Base-by-base conservation (phyloP, 2,797 vertebrate genomes). In the Miichthys miiuy region DNA sequence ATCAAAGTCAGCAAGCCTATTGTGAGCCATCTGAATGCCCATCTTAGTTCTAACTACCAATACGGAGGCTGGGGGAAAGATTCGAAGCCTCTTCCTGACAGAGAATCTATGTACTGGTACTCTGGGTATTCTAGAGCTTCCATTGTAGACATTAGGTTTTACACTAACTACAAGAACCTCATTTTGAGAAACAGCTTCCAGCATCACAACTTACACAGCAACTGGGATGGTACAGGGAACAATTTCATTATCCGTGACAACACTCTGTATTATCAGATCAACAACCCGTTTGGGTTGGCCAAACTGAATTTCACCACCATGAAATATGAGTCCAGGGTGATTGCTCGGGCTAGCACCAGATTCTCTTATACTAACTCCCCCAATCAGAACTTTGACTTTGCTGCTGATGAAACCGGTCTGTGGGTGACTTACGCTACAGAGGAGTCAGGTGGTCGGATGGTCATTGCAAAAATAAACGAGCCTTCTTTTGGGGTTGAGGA, bases 61-160 rank as follows among this genome's bases (percentile, higher is more conserved):
- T 94, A 71, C 57, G 94, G 94, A 68, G 91, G 91, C n/a, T 95
- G 94, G 94, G 94, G 94, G 2, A 95, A 94, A 92, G 94, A 95
- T 65, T 93, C 91, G 12, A 92, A 93, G 34, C 94, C 94, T 47
- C 2, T 91, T 79, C 82, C 87, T 4, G 86, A 91, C 17, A 90
- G 87, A 75, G 85, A 95, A 56, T 89, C 91, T 6, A 92, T 92
- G 89, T 93, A 93, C 84, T 94, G 92, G 93, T 94, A 89, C 74
- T 88, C 92, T 34, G 92, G 87, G 2, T 80, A 68, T 38, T 23
- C 50, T 3, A 56, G 58, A 27, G 16, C 25, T 34, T 48, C 75
- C 42, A 85, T 92, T 25, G n/a, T 12, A 71, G 82, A 87, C 48
- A 72, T 95, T 20, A 82, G 52, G 68, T 87, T 91, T 56, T 95